Evolutionary conservation across 2,888 invertebrate genomes (phyloP), one percentile per base, ranked within the genome.

Genomic region (Clusia tigrina): DNA sequence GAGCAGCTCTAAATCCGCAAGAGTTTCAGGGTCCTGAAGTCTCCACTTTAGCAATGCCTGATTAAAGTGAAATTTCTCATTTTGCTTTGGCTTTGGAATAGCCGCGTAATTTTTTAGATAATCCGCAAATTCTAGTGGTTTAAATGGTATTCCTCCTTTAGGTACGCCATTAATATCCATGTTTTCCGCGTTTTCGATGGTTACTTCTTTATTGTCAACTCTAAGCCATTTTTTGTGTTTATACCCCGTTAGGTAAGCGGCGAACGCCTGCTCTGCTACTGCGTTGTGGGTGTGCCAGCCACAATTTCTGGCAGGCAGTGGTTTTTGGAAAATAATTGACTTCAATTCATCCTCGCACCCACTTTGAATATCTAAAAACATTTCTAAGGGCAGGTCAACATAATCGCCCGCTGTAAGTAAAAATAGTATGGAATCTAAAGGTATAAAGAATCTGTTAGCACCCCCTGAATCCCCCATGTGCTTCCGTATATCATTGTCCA

Each of bases 281-380:
- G 67, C 63, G 20, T 69, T 71, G 25, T 74, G 73, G 2, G 79
- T 80, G 56, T 82, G 79, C 71, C 78, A 75, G 1, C 83, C 81
- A 15, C 74, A 74, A 15, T 73, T 67, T 2, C 76, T 69, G 0
- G 79, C 62, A 0, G 82, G 82, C n/a, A 82, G 53, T 0, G 78
- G 77, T 1, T 68, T 52, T 3, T 77, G 58, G n/a, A 82, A 79
- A 9, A 72, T 62, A 1, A 82, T 56, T 6, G 56, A 56, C 54
- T 74, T 76, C 26, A 59, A 3, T 23, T 42, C 26, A 2, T 38
- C 38, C 1, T 25, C 26, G 0, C 53, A 57, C 1, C 56, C 67
- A 1, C 62, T 60, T 0, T 56, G 20, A 12, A 74, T 69, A 1
- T 59, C 61, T 2, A 81, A 18, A 2, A 75, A 23, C 67, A 77